Evolutionary conservation across 92 coral and sea anemone genomes (phyloP).

Genomic region (Phenganax subtilis): DNA sequence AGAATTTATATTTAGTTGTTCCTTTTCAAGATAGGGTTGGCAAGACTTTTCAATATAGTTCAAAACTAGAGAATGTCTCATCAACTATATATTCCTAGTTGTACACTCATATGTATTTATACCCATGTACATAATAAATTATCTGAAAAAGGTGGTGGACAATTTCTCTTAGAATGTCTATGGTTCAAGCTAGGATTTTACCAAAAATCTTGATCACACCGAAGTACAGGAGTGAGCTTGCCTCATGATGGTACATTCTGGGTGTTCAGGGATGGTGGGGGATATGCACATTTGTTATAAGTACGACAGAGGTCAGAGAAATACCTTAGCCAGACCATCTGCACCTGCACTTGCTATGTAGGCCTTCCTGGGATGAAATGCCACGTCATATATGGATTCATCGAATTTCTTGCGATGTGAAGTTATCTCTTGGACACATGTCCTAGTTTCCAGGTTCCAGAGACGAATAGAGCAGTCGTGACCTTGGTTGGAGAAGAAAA

Average conservation of each 20-base stretch:
- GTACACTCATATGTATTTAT: slow-evolving; percentile 3
- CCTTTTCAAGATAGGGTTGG: background rate
- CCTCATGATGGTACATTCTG: background rate
- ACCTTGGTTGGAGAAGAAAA: slow-evolving; percentile 45
- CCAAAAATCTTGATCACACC: background rate
- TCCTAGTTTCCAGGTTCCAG: slow-evolving; percentile 94
- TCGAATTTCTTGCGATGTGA: slow-evolving; percentile 98
- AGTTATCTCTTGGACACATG: slow-evolving; percentile 96
- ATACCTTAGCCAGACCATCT: slow-evolving; percentile 94
- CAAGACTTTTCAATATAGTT: background rate
- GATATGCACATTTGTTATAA: background rate
- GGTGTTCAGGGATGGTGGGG: slow-evolving; percentile 14
- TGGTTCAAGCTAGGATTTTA: background rate
- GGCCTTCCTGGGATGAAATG: slow-evolving; percentile 89
- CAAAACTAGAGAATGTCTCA: background rate
- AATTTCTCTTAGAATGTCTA: too few relatives aligned
- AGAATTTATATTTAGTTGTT: slow-evolving; percentile 1
- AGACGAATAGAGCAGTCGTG: slow-evolving; percentile 98
- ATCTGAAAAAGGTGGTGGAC: background rate
- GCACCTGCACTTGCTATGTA: slow-evolving; percentile 99
- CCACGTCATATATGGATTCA: slow-evolving; percentile 93
- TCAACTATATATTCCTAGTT: background rate
- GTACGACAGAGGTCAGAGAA: slow-evolving; percentile 52
- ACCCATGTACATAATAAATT: slow-evolving; percentile 17
- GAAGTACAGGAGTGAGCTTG: background rate